Evolutionary conservation across 2,888 invertebrate genomes (phyloP).

Genomic region (Torymus texanus): DNA sequence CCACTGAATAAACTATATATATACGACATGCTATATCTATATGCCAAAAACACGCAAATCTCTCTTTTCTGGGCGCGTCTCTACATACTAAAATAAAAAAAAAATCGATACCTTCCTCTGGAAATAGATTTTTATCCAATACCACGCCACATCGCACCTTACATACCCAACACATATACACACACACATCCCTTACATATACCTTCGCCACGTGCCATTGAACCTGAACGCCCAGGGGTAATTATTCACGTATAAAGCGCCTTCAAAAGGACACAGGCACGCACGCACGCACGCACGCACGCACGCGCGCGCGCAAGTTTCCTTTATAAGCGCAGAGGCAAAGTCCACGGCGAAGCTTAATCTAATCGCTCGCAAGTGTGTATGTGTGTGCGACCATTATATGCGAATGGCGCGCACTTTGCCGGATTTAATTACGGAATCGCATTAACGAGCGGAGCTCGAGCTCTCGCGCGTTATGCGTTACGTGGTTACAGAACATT

Average conservation of each 20-base stretch:
- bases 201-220: conserved; percentile 9
- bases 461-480: conserved; percentile 3
- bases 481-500: conserved; percentile 50
- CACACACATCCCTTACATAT: no score
- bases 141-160: no score
- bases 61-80: no score
- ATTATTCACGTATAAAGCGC: conserved; percentile 22
- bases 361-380: conserved; percentile 36
- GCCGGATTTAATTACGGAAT: conserved; percentile 54
- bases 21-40: no score
- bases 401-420: conserved; percentile 45
- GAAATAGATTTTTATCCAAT: no score
- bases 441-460: conserved; percentile 45
- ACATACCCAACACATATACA: no score
- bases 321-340: conserved; percentile 3
- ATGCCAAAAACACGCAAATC: no score
- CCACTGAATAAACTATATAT: no score
- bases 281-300: neutral
- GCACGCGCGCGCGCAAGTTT: neutral
- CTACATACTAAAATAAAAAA: no score
- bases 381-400: conserved; percentile 21
- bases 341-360: conserved; percentile 33
- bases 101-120: no score
- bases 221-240: conserved; percentile 13
- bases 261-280: conserved; percentile 9